Evolutionary conservation across 2,113 vertebrate species (phyloP).

Genomic region (Gavialis gangeticus): DNA sequence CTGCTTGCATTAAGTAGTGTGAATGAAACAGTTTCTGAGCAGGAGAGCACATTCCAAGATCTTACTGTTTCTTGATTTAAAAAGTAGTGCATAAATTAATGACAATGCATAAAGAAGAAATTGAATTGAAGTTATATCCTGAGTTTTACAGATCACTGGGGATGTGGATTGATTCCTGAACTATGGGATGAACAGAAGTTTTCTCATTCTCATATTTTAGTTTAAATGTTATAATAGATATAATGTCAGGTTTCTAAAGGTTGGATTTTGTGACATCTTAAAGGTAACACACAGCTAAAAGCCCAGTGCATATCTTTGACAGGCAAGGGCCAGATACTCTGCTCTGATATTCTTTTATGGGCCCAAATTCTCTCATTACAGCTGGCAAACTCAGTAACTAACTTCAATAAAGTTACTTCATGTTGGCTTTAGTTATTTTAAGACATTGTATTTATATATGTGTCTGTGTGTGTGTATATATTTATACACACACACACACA

Average conservation of each 20-base stretch:
- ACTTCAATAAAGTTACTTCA: not conserved
- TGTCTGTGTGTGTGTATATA: too few species aligned
- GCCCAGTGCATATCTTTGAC: not conserved
- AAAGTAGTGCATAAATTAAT: accelerated
- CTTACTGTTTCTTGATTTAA: not conserved
- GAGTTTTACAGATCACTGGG: not conserved
- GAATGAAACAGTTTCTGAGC: not conserved
- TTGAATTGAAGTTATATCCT: not conserved
- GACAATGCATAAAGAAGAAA: not conserved
- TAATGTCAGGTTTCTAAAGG: not conserved
- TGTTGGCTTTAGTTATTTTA: not conserved
- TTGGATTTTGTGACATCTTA: accelerated
- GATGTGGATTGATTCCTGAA: not conserved
- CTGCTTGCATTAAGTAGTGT: not conserved
- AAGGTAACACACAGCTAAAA: not conserved
- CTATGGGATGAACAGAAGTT: not conserved
- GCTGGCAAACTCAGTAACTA: not conserved
- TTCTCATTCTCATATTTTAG: not conserved
- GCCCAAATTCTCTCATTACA: not conserved
- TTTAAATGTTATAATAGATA: not conserved
- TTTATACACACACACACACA: too few species aligned
- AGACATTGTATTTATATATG: not conserved
- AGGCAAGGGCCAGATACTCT: not conserved
- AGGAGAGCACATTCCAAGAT: accelerated
- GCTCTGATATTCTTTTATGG: not conserved